These are phyloP conservation scores for Mythimna albipuncta DNA, from an alignment of 2,888 invertebrate genomes.

Conservation along the genomic window DNA sequence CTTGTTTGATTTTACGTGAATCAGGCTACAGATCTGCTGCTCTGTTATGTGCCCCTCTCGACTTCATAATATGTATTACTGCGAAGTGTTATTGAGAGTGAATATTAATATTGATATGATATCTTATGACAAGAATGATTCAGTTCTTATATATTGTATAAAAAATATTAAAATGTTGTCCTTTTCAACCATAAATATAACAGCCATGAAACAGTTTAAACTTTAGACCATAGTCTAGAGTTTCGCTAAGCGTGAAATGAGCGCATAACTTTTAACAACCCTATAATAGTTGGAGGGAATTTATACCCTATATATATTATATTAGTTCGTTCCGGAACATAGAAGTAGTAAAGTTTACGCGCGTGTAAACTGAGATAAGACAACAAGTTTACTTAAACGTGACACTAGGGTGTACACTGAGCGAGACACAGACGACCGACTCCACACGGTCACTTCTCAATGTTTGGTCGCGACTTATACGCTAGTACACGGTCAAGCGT, in stretches of 20 bases:
- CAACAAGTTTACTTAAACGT: slow-evolving; percentile 56
- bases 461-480: not conserved
- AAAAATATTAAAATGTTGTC: not conserved
- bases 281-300: slow-evolving; percentile 35
- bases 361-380: slow-evolving; percentile 61
- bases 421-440: not conserved
- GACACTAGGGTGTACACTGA: slow-evolving; percentile 28
- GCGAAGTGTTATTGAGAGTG: too few species aligned
- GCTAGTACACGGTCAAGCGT: not conserved
- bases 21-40: too few species aligned
- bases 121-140: not conserved
- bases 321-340: slow-evolving; percentile 29
- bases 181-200: slow-evolving; percentile 6
- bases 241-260: slow-evolving; percentile 24
- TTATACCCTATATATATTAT: slow-evolving; percentile 34
- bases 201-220: slow-evolving; percentile 16
- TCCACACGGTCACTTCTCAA: not conserved
- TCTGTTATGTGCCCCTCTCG: too few species aligned
- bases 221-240: slow-evolving; percentile 20
- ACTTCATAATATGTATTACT: too few species aligned
- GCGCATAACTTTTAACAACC: slow-evolving; percentile 46
- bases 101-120: not conserved
- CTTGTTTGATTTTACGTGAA: too few species aligned
- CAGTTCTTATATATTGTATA: not conserved
- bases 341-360: slow-evolving; percentile 52